Evolutionary conservation across 2,113 vertebrate genomes (phyloP), one percentile per base, ranked within the genome.

Genomic region (Prochilodus magdalenae): DNA sequence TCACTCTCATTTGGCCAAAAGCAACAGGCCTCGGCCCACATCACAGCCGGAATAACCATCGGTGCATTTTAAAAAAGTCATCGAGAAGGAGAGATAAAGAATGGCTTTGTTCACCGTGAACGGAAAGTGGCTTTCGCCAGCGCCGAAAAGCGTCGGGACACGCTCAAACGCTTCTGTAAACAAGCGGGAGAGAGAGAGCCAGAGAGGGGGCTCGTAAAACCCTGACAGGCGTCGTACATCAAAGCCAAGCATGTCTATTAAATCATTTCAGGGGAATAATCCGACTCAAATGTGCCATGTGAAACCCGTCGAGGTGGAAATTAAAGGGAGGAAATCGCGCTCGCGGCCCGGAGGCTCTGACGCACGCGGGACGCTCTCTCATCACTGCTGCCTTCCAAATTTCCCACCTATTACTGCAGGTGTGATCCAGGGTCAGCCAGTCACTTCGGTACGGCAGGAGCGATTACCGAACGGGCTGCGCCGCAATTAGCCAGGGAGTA

Each of bases 261-360:
- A 86, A 86, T 78, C 67, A 85, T 85, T 74, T 87, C 55, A 74
- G 60, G 79, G 79, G 69, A 81, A 85, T 84, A 73, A 85, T 82
- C 78, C 81, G 75, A 75, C 51, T 77, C 72, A 79, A 83, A 88
- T 60, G 84, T 80, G 72, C 82, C 84, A 72, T 74, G 62, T 22
- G 49, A 80, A 49, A 73, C 44, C 75, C 73, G 63, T 51, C 74
- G 57, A 69, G 60, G 75, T 81, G 36, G 66, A 81, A 86, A 84
- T 81, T 73, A 77, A 84, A 79, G 36, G 57, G 66, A 80, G 82
- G 82, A 88, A 82, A 80, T 29, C 44, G 80, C 69, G 80, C 76
- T 51, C 12, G n/a, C 24, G 81, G 72, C 40, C 49, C 60, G 16
- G n/a, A 77, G 74, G 81, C 36, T 5, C 33, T 22, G 29, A 30